phyloP scores from a whole-genome alignment of 1,140 invertebrate genomes.

The Stegodyphus mimosarum region DNA sequence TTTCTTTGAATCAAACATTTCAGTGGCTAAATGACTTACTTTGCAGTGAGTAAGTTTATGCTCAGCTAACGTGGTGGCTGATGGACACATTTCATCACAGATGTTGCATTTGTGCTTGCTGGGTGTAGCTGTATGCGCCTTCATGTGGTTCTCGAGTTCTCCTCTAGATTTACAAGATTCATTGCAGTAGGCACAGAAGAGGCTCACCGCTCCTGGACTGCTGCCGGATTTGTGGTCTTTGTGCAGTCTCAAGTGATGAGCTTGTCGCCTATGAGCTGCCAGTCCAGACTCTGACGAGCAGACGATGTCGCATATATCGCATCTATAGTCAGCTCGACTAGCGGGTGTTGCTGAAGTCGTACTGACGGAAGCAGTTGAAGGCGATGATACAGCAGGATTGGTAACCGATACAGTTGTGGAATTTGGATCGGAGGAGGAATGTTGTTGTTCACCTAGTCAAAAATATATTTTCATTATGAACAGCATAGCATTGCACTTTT shows the following conservation, averaged over 20 bases:
- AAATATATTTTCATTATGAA: slow-evolving; percentile 68
- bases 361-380: neutral
- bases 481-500: too few relatives aligned
- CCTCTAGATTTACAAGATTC: slow-evolving; percentile 86
- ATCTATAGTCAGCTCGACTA: slow-evolving; percentile 67
- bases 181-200: slow-evolving; percentile 88
- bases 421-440: slow-evolving; percentile 3
- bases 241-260: slow-evolving; percentile 60
- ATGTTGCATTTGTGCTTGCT: slow-evolving; percentile 89
- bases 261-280: slow-evolving; percentile 64
- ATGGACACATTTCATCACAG: slow-evolving; percentile 91
- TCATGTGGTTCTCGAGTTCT: slow-evolving; percentile 91
- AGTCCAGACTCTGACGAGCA: slow-evolving; percentile 46
- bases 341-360: neutral
- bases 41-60: slow-evolving; percentile 88
- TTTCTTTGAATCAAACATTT: too few relatives aligned
- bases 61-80: slow-evolving; percentile 84
- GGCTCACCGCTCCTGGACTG: slow-evolving; percentile 80
- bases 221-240: slow-evolving; percentile 60
- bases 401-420: slow-evolving; percentile 9
- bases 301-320: slow-evolving; percentile 51
- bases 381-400: too few relatives aligned
- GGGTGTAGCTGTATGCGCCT: slow-evolving; percentile 81
- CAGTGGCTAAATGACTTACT: slow-evolving; percentile 71
- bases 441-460: slow-evolving; percentile 61